Percentiles rank a stretch among this genome's conserved stretches.
These are phyloP conservation scores for Ochotona curzoniae DNA, from an alignment of 2,113 vertebrate genomes.

Conservation along the genomic window DNA sequence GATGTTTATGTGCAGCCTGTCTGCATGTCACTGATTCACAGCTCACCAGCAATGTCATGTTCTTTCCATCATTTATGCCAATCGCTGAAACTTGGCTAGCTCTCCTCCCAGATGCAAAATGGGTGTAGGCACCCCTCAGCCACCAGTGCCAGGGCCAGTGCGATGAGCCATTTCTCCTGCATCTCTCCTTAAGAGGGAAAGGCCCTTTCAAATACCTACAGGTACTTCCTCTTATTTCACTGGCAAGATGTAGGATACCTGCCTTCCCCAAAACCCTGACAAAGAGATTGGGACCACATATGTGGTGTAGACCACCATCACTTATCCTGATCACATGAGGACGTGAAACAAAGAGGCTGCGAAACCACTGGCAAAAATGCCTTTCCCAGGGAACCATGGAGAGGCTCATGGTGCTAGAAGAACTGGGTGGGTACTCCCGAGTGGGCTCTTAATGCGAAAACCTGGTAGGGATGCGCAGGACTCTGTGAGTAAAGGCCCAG, in stretches of 20 bases:
- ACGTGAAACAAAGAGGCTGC: not conserved
- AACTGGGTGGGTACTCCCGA: not conserved
- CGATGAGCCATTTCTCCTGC: not conserved
- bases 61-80: not conserved
- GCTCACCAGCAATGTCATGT: not conserved
- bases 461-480: fast-evolving
- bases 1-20: not conserved
- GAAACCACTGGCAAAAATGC: not conserved
- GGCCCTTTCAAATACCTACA: not conserved
- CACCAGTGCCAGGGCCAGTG: not conserved
- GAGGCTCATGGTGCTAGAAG: not conserved
- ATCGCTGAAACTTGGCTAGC: not conserved
- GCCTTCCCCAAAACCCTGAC: not conserved
- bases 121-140: not conserved
- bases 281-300: not conserved
- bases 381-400: not conserved
- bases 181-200: not conserved
- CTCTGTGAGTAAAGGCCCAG: not conserved
- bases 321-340: not conserved
- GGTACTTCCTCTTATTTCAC: not conserved
- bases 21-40: not conserved
- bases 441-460: not conserved
- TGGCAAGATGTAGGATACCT: not conserved
- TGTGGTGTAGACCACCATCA: not conserved
- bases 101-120: not conserved